These are phyloP conservation scores for Hymenochirus boettgeri DNA, from an alignment of 2,113 vertebrate species.

Conservation along the genomic window DNA sequence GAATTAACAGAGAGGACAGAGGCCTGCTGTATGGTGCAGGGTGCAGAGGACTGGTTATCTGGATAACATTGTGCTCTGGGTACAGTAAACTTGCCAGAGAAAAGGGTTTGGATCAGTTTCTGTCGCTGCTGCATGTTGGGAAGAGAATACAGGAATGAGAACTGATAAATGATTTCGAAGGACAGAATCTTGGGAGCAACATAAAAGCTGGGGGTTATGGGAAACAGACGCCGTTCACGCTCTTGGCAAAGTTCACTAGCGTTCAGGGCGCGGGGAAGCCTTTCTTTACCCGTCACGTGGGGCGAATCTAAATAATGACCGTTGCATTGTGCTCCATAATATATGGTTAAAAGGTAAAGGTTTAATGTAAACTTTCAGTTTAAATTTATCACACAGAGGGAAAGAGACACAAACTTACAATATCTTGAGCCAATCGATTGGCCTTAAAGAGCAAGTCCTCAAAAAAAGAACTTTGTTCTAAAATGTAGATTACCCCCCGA, in stretches of 20 bases:
- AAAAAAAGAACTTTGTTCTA: no score
- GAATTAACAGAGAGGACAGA: constrained; percentile 3
- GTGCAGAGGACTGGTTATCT: constrained; percentile 20
- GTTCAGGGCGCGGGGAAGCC: constrained; percentile 52
- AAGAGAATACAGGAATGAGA: constrained; percentile 60
- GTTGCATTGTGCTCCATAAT: no score
- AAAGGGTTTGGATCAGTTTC: constrained; percentile 30
- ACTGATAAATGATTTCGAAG: constrained; percentile 66
- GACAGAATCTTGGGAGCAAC: constrained; percentile 67
- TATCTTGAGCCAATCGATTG: no score
- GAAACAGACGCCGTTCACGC: constrained; percentile 67
- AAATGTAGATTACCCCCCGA: no score
- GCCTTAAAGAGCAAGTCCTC: no score
- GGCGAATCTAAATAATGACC: no score
- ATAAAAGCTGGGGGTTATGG: constrained; percentile 70
- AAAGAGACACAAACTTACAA: no score
- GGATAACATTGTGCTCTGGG: neutral
- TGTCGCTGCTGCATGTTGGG: constrained; percentile 26
- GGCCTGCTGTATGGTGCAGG: neutral
- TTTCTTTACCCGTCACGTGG: constrained; percentile 46
- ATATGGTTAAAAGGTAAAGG: no score
- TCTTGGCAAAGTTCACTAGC: constrained; percentile 59
- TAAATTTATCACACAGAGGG: no score
- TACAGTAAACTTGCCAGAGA: constrained; percentile 6
- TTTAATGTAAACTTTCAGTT: no score